phyloP scores from a whole-genome alignment of 2,888 invertebrate species.

The Nysson spinosus region DNA sequence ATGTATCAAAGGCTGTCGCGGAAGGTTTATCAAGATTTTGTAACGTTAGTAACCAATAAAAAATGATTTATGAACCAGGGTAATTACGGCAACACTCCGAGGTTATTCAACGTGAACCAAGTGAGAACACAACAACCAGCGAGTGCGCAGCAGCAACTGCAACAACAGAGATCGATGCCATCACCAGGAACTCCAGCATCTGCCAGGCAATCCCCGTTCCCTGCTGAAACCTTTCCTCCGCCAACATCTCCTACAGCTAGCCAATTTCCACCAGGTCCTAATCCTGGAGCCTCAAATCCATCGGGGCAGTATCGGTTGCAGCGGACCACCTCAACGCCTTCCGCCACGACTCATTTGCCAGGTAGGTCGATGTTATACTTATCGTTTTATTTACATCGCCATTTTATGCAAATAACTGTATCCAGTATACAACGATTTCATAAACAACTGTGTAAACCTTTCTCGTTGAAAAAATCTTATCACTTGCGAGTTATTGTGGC shows the following conservation, averaged over 20 bases:
- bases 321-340: constrained; percentile 80
- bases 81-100: constrained; percentile 74
- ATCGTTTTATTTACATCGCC: not conserved
- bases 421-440: too few species aligned
- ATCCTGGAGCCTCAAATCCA: constrained; percentile 74
- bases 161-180: constrained; percentile 91
- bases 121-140: constrained; percentile 78
- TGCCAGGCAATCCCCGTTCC: constrained; percentile 80
- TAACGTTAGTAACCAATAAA: too few species aligned
- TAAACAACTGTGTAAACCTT: too few species aligned
- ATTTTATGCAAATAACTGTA: not conserved
- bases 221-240: constrained; percentile 79
- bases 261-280: constrained; percentile 74
- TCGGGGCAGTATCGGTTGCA: constrained; percentile 80
- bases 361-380: constrained; percentile 74
- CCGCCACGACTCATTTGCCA: constrained; percentile 81
- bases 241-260: constrained; percentile 79
- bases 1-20: constrained; percentile 47
- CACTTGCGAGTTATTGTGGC: too few species aligned
- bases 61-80: constrained; percentile 62
- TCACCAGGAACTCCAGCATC: constrained; percentile 78
- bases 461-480: too few species aligned
- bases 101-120: constrained; percentile 76
- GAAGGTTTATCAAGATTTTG: too few species aligned
- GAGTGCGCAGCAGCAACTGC: constrained; percentile 73